These are phyloP conservation scores for Neogale vison DNA, from an alignment of 2,113 vertebrate species.

Conservation along the genomic window DNA sequence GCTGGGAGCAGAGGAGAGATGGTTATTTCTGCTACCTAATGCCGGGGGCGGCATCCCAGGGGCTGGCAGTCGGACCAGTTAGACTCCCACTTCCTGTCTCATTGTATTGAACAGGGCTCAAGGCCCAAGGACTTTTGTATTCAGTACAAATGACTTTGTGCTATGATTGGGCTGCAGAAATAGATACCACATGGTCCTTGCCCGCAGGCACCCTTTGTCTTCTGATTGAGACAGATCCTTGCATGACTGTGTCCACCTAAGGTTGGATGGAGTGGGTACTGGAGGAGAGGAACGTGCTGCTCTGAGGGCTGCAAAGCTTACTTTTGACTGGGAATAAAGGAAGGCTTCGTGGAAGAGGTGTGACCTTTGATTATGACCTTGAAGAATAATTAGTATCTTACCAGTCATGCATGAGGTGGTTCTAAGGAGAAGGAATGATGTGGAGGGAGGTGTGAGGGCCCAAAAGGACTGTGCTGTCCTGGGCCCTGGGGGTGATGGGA, in stretches of 20 bases:
- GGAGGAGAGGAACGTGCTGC: neutral
- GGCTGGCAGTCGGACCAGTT: neutral
- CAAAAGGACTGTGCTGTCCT: neutral
- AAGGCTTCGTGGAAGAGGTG: neutral
- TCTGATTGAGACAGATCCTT: neutral
- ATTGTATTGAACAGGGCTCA: neutral
- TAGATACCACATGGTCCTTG: neutral
- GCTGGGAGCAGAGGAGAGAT: neutral
- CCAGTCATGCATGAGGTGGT: neutral
- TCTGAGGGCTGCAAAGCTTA: neutral
- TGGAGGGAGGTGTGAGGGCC: neutral
- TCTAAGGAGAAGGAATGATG: neutral
- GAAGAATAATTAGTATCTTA: neutral
- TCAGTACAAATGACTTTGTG: neutral
- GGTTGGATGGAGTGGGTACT: neutral
- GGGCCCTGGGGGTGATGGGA: rapidly evolving
- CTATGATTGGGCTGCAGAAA: neutral
- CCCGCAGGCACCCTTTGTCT: neutral
- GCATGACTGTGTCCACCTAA: neutral
- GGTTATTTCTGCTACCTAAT: neutral
- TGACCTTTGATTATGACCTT: neutral
- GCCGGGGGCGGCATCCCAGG: neutral
- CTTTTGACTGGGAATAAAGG: neutral
- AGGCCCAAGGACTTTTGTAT: neutral
- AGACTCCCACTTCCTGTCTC: neutral